phyloP scores from a whole-genome alignment of 1,140 invertebrate species.

The Oedothorax gibbosus region DNA sequence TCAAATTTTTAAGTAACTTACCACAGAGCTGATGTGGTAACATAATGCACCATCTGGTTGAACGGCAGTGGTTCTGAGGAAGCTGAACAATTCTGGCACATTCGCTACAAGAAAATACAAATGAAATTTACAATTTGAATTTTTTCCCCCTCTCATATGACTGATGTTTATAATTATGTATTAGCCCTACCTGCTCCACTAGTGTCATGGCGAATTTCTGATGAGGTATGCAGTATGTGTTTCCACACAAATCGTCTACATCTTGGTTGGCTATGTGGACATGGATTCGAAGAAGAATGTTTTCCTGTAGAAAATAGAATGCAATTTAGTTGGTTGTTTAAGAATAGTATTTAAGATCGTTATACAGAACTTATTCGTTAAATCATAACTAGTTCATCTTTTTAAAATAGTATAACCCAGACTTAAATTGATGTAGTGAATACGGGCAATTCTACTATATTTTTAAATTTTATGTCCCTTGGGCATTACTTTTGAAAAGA shows the following conservation, averaged over 20 bases:
- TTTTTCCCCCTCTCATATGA: background rate
- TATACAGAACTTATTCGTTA: background rate
- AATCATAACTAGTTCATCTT: background rate
- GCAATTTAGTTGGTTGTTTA: background rate
- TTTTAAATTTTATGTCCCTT: too few species aligned
- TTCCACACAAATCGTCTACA: constrained; percentile 86
- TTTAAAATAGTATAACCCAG: background rate
- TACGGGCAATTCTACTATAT: too few species aligned
- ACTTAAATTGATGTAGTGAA: background rate
- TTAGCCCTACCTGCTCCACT: constrained; percentile 79
- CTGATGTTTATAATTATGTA: background rate
- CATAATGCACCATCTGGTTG: constrained; percentile 98
- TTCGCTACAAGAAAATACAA: constrained; percentile 72
- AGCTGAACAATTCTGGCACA: constrained; percentile 90
- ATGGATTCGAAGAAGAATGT: constrained; percentile 91
- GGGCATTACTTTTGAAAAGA: too few species aligned
- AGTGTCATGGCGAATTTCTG: constrained; percentile 96
- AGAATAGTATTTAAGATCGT: background rate
- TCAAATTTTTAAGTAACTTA: constrained; percentile 64
- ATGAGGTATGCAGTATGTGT: constrained; percentile 93
- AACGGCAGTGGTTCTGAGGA: constrained; percentile 93
- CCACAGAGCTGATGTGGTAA: constrained; percentile 88
- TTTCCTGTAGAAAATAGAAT: constrained; percentile 75
- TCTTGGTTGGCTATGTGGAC: constrained; percentile 86
- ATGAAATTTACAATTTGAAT: background rate